Evolutionary conservation across 2,797 vertebrate genomes (phyloP), one percentile per base, ranked within the genome.

Genomic region (Protosalanx chinensis): DNA sequence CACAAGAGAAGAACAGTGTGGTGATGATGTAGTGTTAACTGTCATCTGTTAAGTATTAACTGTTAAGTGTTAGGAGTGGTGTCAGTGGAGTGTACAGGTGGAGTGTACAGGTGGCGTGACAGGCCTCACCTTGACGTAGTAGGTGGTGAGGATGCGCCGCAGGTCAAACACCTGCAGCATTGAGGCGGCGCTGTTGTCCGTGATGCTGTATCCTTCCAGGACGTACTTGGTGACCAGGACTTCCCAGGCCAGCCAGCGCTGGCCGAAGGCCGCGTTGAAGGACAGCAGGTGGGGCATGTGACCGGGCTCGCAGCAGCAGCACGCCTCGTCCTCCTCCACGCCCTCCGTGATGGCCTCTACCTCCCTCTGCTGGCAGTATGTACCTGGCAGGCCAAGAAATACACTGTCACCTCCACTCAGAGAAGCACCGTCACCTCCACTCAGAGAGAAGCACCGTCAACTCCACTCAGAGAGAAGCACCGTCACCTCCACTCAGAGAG

Each of bases 91-190:
- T 56, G n/a, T 4, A n/a, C 53, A 56, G 53, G 3, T 30, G 41
- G 20, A n/a, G 46, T 59, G 49, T 4, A n/a, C 53, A 56, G 53
- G 3, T 30, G 41, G 20, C n/a, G 46, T 59, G 49, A 29, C 35
- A 0, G 15, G n/a, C 66, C 87, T 65, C 8, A 98, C 97, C 95
- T 98, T 98, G 78, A 99, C 97, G 0, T 99, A 99, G 80, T 99
- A 99, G 23, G 97, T 98, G 67, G 96, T 98, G 81, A 99, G 96
- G 70, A 99, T 98, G 81, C 96, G 95, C 6, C 97, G 93, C 23
- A 99, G 94, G 77, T 99, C 97, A 46, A 98, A 99, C 79, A 98
- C 97, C 85, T 99, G 97, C 81, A 99, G 95, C 97, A 99, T 99
- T 79, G 97, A 98, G 64, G 97, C 97, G 0, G 97, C 97, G 32